A percentile compares a stretch with the other conserved stretches of the same genome.
These are phyloP conservation scores for Microctonus brassicae DNA, from an alignment of 2,888 invertebrate species.

Conservation along the genomic window DNA sequence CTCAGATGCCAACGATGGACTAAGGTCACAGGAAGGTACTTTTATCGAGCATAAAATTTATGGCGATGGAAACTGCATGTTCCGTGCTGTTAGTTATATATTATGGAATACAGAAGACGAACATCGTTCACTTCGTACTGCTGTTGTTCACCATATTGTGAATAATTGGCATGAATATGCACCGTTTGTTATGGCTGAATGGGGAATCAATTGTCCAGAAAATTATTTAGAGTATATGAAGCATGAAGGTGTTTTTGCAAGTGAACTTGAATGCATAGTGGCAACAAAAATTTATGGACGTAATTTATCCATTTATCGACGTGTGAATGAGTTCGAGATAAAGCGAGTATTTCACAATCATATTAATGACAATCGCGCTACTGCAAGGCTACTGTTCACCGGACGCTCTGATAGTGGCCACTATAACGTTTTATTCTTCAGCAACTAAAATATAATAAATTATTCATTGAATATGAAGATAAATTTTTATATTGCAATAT, in stretches of 20 bases:
- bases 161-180: conserved; percentile 60
- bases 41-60: conserved; percentile 62
- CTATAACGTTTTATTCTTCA: conserved; percentile 58
- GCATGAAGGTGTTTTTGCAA: conserved; percentile 59
- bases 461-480: neutral
- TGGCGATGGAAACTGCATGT: conserved; percentile 65
- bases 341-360: conserved; percentile 56
- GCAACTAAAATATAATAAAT: conserved; percentile 23
- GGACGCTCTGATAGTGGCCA: conserved; percentile 62
- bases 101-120: conserved; percentile 61
- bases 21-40: conserved; percentile 59
- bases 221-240: conserved; percentile 59
- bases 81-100: conserved; percentile 62
- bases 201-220: conserved; percentile 56
- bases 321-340: conserved; percentile 50
- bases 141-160: conserved; percentile 60
- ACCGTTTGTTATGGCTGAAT: conserved; percentile 61
- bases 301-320: conserved; percentile 62
- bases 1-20: conserved; percentile 57
- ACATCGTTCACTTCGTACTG: conserved; percentile 54
- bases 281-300: conserved; percentile 58
- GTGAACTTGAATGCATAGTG: conserved; percentile 61
- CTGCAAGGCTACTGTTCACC: conserved; percentile 60
- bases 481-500: neutral
- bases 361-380: conserved; percentile 45